These are phyloP conservation scores for Pseudachorutes palmiensis DNA, from an alignment of 1,140 invertebrate species.

Conservation along the genomic window DNA sequence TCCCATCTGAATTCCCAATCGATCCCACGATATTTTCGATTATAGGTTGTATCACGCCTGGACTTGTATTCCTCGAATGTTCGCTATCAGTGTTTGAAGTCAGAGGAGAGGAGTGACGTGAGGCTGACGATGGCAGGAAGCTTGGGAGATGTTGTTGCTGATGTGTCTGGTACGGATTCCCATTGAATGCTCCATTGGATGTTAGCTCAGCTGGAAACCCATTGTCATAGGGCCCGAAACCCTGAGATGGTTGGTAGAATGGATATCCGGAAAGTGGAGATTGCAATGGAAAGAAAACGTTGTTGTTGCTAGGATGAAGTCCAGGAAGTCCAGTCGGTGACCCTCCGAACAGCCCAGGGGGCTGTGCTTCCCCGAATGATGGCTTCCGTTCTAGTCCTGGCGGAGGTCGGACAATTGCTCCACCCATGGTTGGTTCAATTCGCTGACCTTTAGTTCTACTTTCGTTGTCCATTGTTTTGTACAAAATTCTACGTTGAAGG, in stretches of 20 bases:
- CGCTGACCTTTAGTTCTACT: neutral
- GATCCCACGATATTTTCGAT: constrained; percentile 38
- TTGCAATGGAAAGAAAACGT: neutral
- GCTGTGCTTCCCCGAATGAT: neutral
- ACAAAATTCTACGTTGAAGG: neutral
- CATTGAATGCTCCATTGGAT: neutral
- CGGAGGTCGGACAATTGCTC: neutral
- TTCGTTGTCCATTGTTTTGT: neutral
- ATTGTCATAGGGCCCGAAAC: neutral
- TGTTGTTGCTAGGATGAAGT: neutral
- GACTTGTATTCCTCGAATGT: neutral
- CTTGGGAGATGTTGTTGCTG: neutral
- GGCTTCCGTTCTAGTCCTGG: neutral
- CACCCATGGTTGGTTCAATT: neutral
- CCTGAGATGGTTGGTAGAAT: neutral
- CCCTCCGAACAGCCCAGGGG: neutral
- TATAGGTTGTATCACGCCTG: constrained; percentile 30
- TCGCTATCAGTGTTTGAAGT: neutral
- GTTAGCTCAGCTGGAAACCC: too few relatives aligned
- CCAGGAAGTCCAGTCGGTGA: neutral
- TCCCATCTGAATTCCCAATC: constrained; percentile 30
- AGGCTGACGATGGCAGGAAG: too few relatives aligned
- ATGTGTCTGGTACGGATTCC: neutral
- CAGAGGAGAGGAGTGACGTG: neutral
- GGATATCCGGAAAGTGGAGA: neutral